Conservation (phyloP, 2,888 invertebrate genomes). For the Andrena flavipes region DNA sequence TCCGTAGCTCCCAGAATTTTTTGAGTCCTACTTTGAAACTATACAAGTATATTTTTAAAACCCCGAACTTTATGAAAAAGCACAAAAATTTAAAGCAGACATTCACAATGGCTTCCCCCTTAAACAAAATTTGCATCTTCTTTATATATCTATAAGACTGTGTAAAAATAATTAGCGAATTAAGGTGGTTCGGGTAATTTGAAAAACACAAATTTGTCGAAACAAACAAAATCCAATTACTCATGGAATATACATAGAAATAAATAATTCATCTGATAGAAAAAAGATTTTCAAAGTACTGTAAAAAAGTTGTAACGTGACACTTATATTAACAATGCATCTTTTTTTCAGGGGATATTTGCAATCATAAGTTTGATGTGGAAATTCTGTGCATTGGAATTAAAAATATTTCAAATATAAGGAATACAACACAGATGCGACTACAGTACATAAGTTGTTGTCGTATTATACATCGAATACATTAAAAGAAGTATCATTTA, state of each 20-base stretch:
- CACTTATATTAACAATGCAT: conserved; percentile 19
- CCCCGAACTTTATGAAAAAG: too few relatives aligned
- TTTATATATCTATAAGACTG: too few relatives aligned
- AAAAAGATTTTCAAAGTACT: neutral
- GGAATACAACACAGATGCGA: neutral
- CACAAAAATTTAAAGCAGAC: too few relatives aligned
- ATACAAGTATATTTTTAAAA: too few relatives aligned
- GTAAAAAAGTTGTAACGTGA: neutral
- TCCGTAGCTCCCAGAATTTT: too few relatives aligned
- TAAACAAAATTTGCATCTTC: too few relatives aligned
- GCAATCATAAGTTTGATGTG: conserved; percentile 76
- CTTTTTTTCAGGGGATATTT: conserved; percentile 82
- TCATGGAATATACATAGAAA: neutral
- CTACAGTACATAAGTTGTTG: neutral
- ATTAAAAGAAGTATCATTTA: conserved; percentile 14
- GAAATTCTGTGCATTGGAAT: neutral
- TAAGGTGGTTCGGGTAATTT: too few relatives aligned
- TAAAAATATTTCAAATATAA: conserved; percentile 18
- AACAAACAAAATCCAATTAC: too few relatives aligned
- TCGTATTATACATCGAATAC: conserved; percentile 21
- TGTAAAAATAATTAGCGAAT: too few relatives aligned
- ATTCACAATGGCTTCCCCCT: too few relatives aligned
- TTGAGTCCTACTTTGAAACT: too few relatives aligned
- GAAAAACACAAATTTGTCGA: too few relatives aligned
- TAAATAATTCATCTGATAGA: neutral